Evolutionary conservation across 2,113 vertebrate genomes (phyloP), one percentile per base, ranked within the genome.

Genomic region (Lophura nycthemera): DNA sequence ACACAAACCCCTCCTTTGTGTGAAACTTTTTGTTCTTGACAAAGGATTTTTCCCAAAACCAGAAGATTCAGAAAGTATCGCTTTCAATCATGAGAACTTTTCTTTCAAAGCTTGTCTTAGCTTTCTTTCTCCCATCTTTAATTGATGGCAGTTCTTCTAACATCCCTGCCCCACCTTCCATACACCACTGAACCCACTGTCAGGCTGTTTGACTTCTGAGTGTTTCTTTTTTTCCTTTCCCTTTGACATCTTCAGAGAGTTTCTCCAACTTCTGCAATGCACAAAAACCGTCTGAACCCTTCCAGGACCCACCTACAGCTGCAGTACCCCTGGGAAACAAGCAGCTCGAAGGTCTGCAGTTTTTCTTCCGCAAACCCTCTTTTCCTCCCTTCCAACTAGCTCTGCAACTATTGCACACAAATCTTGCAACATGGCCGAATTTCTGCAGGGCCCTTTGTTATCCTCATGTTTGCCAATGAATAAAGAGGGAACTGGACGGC

Each of bases 381-480:
- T 80, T 73, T 82, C 21, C 42, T 75, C 50, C 54, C 89, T 96
- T 89, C 77, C 91, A 83, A 36, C 45, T 5, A 24, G 27, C 45
- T 66, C 59, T 71, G 69, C 40, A 72, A n/a, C 29, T 11, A 8
- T 32, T 36, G 13, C 1, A 5, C 0, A 0, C 57, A 50, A 84
- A 73, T 83, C 89, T 95, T 83, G 89, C 82, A 88, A 79, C 74
- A 71, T 72, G 40, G 79, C 36, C 79, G 89, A 82, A 43, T 91
- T 85, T 92, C 83, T 88, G 82, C 93, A 88, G 87, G 0, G 2
- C 71, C 79, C 47, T 93, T 95, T 93, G 89, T 95, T 60, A 83
- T 80, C 20, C 82, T 59, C 13, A 24, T 1, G 2, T 83, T 83
- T 83, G 50, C 78, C 13, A 1, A 27, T 0, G 7, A 71, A 84